Conservation (phyloP, 2,113 vertebrate genomes). For the Spilogale gracilis region DNA sequence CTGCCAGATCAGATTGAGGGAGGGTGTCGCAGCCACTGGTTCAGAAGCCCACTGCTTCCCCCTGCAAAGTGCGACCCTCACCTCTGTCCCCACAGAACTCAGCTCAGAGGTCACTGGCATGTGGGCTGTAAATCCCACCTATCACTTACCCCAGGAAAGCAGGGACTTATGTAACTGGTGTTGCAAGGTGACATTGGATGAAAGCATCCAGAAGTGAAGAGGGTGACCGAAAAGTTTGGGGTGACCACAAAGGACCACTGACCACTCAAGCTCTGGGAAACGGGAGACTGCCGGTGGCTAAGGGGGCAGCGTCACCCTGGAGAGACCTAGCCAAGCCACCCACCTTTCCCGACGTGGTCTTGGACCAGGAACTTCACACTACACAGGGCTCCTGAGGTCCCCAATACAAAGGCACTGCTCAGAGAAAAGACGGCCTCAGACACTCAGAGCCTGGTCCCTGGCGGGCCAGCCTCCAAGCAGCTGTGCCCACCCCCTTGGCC, state of each 20-base stretch:
- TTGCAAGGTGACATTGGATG: not conserved
- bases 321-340: not conserved
- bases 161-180: fast-evolving
- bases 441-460: not conserved
- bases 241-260: no score
- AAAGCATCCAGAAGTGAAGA: not conserved
- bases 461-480: not conserved
- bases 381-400: not conserved
- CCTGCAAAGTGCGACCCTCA: not conserved
- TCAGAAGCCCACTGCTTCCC: not conserved
- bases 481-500: not conserved
- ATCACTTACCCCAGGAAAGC: not conserved
- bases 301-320: not conserved
- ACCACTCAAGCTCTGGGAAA: not conserved
- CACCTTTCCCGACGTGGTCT: not conserved
- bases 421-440: not conserved
- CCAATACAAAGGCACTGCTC: not conserved
- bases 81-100: not conserved
- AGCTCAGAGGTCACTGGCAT: not conserved
- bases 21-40: not conserved
- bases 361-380: not conserved
- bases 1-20: not conserved
- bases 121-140: not conserved
- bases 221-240: not conserved
- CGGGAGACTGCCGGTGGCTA: not conserved